These are phyloP conservation scores for Lamellibrachia columna DNA, from an alignment of 2,888 invertebrate species.

Conservation along the genomic window DNA sequence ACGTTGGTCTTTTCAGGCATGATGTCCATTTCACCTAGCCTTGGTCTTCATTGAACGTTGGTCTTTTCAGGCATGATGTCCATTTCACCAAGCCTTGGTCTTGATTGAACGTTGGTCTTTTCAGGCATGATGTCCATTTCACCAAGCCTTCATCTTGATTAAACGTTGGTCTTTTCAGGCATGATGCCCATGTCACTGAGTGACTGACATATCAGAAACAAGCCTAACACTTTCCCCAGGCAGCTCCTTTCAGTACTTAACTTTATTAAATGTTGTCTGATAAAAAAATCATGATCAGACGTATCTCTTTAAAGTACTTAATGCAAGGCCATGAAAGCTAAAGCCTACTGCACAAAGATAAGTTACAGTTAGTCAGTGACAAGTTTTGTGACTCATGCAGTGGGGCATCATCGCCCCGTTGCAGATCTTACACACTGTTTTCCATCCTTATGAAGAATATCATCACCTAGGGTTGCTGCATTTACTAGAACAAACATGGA, in stretches of 20 bases:
- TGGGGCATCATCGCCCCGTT: too few relatives aligned
- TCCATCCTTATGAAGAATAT: too few relatives aligned
- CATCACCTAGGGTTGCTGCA: too few relatives aligned
- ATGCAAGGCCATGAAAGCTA: too few relatives aligned
- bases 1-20: not conserved
- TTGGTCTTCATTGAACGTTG: not conserved
- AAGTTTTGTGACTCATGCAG: too few relatives aligned
- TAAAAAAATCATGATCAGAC: too few relatives aligned
- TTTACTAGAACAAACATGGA: too few relatives aligned
- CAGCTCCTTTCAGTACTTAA: not conserved
- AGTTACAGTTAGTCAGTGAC: too few relatives aligned
- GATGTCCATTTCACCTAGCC: not conserved
- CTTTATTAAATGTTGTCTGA: too few relatives aligned
- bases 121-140: not conserved
- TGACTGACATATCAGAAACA: not conserved
- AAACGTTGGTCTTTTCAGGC: not conserved
- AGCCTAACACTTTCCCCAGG: not conserved
- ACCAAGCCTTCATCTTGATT: not conserved
- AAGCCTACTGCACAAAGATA: too few relatives aligned
- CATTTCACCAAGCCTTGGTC: not conserved
- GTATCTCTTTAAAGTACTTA: too few relatives aligned
- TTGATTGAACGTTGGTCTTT: not conserved
- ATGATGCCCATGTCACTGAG: not conserved
- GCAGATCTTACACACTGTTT: too few relatives aligned
- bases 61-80: not conserved